phyloP scores from a whole-genome alignment of 1,140 invertebrate species.

The Spodoptera frugiperda region DNA sequence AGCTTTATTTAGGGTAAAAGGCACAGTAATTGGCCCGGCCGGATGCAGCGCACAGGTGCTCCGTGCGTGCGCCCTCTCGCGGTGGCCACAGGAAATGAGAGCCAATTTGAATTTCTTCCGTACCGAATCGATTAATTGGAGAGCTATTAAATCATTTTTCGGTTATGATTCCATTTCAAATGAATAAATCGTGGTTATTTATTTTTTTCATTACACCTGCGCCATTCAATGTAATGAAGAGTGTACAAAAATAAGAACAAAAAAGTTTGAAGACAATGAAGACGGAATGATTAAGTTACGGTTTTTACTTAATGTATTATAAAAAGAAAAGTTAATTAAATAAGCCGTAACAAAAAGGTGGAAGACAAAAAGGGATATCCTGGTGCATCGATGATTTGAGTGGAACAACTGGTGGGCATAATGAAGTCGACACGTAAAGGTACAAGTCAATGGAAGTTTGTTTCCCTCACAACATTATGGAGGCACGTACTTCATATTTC shows the following conservation, averaged over 20 bases:
- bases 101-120: conserved; percentile 79
- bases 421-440: conserved; percentile 13
- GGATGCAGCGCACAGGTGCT: conserved; percentile 79
- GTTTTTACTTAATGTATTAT: conserved; percentile 5
- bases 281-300: conserved; percentile 27
- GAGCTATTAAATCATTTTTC: conserved; percentile 57
- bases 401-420: conserved; percentile 13
- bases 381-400: conserved; percentile 26
- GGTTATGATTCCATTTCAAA: conserved; percentile 41
- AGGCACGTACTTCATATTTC: conserved; percentile 46
- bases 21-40: conserved; percentile 76
- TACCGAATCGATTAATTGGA: conserved; percentile 73
- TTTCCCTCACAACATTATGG: conserved; percentile 32
- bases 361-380: conserved; percentile 16
- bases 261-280: conserved; percentile 36
- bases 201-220: conserved; percentile 34
- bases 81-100: conserved; percentile 70
- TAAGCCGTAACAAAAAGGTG: conserved; percentile 14
- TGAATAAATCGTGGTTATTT: conserved; percentile 36
- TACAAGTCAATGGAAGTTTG: conserved; percentile 19
- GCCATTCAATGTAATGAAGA: conserved; percentile 21
- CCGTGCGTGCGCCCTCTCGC: conserved; percentile 70
- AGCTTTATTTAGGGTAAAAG: conserved; percentile 77
- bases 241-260: conserved; percentile 11
- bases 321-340: conserved; percentile 39